phyloP scores from a whole-genome alignment of 1,140 invertebrate genomes.

The Drosophila pachea region DNA sequence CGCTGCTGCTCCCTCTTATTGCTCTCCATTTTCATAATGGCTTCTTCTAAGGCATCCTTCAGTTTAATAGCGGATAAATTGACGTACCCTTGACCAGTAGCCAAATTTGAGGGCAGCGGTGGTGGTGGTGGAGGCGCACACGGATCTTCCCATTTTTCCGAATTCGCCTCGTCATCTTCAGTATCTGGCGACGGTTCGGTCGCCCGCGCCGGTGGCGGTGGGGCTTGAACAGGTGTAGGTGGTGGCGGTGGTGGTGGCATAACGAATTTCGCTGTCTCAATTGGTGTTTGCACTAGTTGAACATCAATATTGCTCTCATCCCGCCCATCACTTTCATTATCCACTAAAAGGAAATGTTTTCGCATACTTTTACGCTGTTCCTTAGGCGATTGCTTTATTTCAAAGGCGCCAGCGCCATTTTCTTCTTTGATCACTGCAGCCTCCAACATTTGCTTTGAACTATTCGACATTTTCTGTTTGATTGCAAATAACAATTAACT shows the following conservation, averaged over 20 bases:
- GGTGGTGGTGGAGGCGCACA: constrained; percentile 66
- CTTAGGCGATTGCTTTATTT: constrained; percentile 35
- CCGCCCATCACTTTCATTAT: constrained; percentile 20
- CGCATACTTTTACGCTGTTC: constrained; percentile 33
- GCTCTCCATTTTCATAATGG: constrained; percentile 61
- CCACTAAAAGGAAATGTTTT: constrained; percentile 27
- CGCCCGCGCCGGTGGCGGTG: constrained; percentile 3
- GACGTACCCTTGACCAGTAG: constrained; percentile 37
- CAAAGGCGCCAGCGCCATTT: constrained; percentile 71
- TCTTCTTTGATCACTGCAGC: constrained; percentile 48
- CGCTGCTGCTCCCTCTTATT: constrained; percentile 35
- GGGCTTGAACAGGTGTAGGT: constrained; percentile 65
- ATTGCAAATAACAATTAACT: neutral
- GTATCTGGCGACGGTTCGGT: constrained; percentile 23
- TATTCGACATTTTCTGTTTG: constrained; percentile 33
- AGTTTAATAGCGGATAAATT: constrained; percentile 55
- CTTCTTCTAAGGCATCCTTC: constrained; percentile 62
- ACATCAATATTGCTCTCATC: constrained; percentile 14
- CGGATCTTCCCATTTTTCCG: constrained; percentile 66
- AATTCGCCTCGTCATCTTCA: constrained; percentile 62
- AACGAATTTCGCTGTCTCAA: constrained; percentile 41
- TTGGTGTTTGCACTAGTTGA: constrained; percentile 46
- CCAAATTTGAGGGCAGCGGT: constrained; percentile 45
- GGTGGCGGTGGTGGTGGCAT: constrained; percentile 71
- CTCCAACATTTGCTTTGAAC: constrained; percentile 57